These are phyloP conservation scores for Lacerta agilis DNA, from an alignment of 2,797 vertebrate species.

Conservation along the genomic window DNA sequence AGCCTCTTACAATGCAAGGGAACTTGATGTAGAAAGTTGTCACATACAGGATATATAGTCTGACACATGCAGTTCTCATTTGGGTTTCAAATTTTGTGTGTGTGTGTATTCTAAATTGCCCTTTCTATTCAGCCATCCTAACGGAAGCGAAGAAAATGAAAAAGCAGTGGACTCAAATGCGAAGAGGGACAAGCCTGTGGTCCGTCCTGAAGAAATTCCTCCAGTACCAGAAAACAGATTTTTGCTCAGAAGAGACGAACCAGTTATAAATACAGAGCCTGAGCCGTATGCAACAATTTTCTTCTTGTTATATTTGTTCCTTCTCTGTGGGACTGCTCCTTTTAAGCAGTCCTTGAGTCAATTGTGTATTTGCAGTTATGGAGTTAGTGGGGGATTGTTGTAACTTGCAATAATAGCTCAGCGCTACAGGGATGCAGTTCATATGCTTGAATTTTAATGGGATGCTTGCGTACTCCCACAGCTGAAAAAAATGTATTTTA, in stretches of 20 bases:
- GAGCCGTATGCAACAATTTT: slow-evolving; percentile 81
- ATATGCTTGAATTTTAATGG: neutral
- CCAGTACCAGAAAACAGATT: slow-evolving; percentile 98
- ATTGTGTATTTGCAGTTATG: neutral
- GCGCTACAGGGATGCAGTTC: neutral
- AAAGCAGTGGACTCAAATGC: slow-evolving; percentile 79
- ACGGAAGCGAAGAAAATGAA: slow-evolving; percentile 73
- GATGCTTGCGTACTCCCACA: neutral
- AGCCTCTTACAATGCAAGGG: neutral
- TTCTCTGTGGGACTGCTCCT: neutral
- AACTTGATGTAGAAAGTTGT: neutral
- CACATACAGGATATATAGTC: too few species aligned
- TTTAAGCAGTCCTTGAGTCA: neutral
- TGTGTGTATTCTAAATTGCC: neutral
- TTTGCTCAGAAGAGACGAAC: slow-evolving; percentile 90
- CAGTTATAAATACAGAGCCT: slow-evolving; percentile 79
- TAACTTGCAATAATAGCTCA: neutral
- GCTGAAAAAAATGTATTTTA: neutral
- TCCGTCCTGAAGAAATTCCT: slow-evolving; percentile 96
- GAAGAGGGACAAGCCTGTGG: slow-evolving; percentile 92
- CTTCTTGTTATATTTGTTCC: slow-evolving; percentile 7
- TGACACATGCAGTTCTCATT: neutral
- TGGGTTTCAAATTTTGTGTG: neutral
- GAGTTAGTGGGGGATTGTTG: neutral
- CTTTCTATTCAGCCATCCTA: slow-evolving; percentile 71